Conservation (phyloP, 2,797 vertebrate genomes). For the Spea hammondii region DNA sequence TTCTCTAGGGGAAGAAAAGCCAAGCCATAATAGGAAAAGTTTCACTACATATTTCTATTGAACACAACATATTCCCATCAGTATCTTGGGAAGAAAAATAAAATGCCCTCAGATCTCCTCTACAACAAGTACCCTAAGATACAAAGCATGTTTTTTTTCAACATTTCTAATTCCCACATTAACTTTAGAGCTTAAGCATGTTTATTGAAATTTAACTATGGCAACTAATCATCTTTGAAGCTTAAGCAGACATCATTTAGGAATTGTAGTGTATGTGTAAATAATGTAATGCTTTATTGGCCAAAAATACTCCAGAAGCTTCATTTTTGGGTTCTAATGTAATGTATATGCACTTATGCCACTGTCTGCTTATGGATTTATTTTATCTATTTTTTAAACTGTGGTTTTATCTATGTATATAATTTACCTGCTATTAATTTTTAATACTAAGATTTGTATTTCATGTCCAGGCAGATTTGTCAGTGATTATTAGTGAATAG, state of each 20-base stretch:
- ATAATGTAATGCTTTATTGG: background rate
- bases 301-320: background rate
- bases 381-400: no score
- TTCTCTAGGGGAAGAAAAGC: slow-evolving; percentile 37
- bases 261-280: background rate
- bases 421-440: no score
- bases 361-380: no score
- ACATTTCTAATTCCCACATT: slow-evolving; percentile 43
- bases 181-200: slow-evolving; percentile 20
- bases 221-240: background rate
- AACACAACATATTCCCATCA: slow-evolving; percentile 37
- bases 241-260: slow-evolving; percentile 21
- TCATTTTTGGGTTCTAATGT: background rate
- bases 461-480: no score
- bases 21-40: slow-evolving; percentile 42
- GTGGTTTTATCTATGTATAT: no score
- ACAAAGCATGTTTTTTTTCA: slow-evolving; percentile 13
- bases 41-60: slow-evolving; percentile 27
- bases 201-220: slow-evolving; percentile 24
- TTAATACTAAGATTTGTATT: no score
- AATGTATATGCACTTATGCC: no score
- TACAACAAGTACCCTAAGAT: slow-evolving; percentile 44
- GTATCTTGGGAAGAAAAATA: slow-evolving; percentile 37
- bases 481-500: no score
- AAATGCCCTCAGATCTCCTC: slow-evolving; percentile 36